Evolutionary conservation across 2,888 invertebrate genomes (phyloP), one percentile per base, ranked within the genome.

Genomic region (Diplazon laetatorius): DNA sequence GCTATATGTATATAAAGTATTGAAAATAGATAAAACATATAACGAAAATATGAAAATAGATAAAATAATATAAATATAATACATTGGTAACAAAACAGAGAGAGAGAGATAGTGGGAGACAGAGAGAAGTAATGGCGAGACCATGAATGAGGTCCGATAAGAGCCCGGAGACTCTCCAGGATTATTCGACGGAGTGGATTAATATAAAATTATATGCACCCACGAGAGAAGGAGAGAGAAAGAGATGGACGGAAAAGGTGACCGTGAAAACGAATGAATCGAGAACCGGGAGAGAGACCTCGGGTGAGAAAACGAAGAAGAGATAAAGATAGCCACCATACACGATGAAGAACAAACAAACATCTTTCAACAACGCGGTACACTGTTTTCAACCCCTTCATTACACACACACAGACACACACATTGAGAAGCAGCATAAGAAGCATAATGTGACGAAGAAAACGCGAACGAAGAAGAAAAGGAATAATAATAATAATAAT

Each of bases 251-350:
- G 6, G 2, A 30, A 5, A 30, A 5, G 16, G 30, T 75, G 78
- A 78, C 71, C 78, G 70, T 78, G 78, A 78, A 78, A 78, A 70
- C 46, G 48, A 71, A 66, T 60, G 71, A 73, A 14, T 35, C 52
- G 65, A 55, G 71, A 44, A 39, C 12, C 16, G 16, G 9, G 30
- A 35, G n/a, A 16, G 30, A 6, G 30, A 30, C n/a, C n/a, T n/a
- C 52, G n/a, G 3, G 20, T 20, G n/a, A 50, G 20, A 22, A 18
- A 48, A 22, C 20, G 3, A n/a, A n/a, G n/a, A n/a, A n/a, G n/a
- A n/a, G n/a, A n/a, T n/a, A 30, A 1, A 16, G 55, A 55, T 35
- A 35, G 55, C 30, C 30, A 55, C 12, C 30, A 9, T 6, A 14
- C 25, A n/a, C n/a, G n/a, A n/a, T n/a, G n/a, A n/a, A n/a, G 52